A percentile compares a stretch with the other conserved stretches of the same genome.
Conservation (phyloP, 1,140 invertebrate genomes). For the Zaprionus tsacasi region DNA sequence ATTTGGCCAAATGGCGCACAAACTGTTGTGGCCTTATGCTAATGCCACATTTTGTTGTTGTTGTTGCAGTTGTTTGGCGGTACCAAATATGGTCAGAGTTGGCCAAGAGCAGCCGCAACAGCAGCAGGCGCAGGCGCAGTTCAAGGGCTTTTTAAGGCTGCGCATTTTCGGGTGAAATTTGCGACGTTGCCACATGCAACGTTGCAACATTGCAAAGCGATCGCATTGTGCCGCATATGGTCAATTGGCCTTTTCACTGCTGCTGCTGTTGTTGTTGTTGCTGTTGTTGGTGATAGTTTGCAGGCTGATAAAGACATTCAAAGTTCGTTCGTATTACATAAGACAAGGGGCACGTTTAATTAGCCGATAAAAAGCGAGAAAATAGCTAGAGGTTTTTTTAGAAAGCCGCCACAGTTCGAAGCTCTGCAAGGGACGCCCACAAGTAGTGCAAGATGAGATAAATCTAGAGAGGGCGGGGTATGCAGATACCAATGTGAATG, state of each 20-base stretch:
- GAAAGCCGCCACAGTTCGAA: conserved; percentile 47
- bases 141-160: conserved; percentile 66
- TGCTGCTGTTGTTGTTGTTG: background rate
- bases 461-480: background rate
- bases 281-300: conserved; percentile 24
- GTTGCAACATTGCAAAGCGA: background rate
- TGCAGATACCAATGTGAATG: conserved; percentile 24
- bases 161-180: conserved; percentile 54
- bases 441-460: background rate
- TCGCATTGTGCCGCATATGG: conserved; percentile 42
- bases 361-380: conserved; percentile 46
- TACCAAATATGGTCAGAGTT: conserved; percentile 61
- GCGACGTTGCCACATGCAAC: conserved; percentile 33
- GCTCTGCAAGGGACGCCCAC: conserved; percentile 28
- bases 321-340: conserved; percentile 37
- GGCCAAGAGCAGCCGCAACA: conserved; percentile 53
- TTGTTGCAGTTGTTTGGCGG: conserved; percentile 43
- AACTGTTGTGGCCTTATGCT: conserved; percentile 44
- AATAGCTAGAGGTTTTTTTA: conserved; percentile 1
- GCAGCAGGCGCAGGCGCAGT: conserved; percentile 45
- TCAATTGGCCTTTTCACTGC: conserved; percentile 6
- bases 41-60: conserved; percentile 28
- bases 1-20: conserved; percentile 29
- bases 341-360: conserved; percentile 51
- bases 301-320: conserved; percentile 58